These are phyloP conservation scores for Fringilla coelebs DNA, from an alignment of 2,797 vertebrate genomes.

Conservation along the genomic window DNA sequence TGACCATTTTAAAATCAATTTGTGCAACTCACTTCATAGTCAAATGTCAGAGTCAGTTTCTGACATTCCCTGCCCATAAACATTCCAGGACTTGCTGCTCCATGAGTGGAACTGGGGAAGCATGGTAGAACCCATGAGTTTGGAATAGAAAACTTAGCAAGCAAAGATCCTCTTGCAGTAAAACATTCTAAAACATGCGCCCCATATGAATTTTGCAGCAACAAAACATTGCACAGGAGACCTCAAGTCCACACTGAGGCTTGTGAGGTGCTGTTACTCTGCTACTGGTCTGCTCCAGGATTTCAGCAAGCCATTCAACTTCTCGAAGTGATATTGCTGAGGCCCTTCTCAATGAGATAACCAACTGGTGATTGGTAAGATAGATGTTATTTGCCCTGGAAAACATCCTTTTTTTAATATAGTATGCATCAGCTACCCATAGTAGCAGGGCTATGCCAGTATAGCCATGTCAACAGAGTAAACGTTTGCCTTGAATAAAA, in stretches of 20 bases:
- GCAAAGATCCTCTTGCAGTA: neutral
- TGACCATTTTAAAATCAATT: neutral
- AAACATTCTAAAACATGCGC: neutral
- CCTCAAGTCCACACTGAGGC: neutral
- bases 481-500: neutral
- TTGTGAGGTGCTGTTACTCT: neutral
- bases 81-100: neutral
- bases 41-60: neutral
- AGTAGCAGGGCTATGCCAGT: neutral
- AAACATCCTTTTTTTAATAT: neutral
- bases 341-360: neutral
- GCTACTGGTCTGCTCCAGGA: neutral
- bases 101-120: neutral
- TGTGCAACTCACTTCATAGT: neutral
- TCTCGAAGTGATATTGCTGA: neutral
- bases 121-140: rapidly evolving
- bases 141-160: neutral
- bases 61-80: neutral
- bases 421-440: neutral
- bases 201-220: neutral
- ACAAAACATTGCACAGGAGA: neutral
- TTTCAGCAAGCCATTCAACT: neutral
- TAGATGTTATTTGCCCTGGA: neutral
- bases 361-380: neutral
- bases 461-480: neutral